Base-by-base conservation (phyloP, 2,113 vertebrate genomes). In the Verasper variegatus region DNA sequence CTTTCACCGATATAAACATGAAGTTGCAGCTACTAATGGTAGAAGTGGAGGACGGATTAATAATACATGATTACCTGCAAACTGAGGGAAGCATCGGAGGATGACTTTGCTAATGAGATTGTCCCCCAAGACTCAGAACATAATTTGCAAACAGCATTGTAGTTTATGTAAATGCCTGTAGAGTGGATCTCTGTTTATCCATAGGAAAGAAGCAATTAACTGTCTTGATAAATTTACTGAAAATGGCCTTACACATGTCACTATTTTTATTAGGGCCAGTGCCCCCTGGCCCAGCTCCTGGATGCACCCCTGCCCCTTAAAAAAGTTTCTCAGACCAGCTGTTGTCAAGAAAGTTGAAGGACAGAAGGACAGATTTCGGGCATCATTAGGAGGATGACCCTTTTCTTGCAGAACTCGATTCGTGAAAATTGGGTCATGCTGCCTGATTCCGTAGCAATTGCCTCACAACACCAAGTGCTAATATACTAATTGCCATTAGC, bases 401-500 rank as follows among this genome's bases (percentile, higher is more conserved):
- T 57, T 78, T 47, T 55, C 14, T 70, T 70, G 35, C 24, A 72
- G 63, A 54, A 31, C 20, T 56, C 55, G 49, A 15, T 64, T 26
- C 45, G 27, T 57, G 54, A 77, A 76, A 51, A 61, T 45, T 23
- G 40, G 51, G 47, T 24, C 56, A 55, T 49, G 58, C 55, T 68
- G 24, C 31, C 24, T 76, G 24, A 72, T 59, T 76, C 20, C 24
- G 26, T 45, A 66, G 12, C 68, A 70, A 80, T 67, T 71, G 68
- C n/a, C 62, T 68, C 65, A 62, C 45, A 57, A 68, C 67, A 64
- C 63, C 27, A 58, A 78, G 56, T 27, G 24, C 57, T 83, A 83
- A 87, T 78, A 65, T 57, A 51, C 65, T 69, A 58, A 83, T 83
- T 83, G 82, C 78, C 71, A 82, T 63, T 71, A 63, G 68, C 66